Base-by-base conservation (phyloP, 2,888 invertebrate genomes). In the Hypena proboscidalis region DNA sequence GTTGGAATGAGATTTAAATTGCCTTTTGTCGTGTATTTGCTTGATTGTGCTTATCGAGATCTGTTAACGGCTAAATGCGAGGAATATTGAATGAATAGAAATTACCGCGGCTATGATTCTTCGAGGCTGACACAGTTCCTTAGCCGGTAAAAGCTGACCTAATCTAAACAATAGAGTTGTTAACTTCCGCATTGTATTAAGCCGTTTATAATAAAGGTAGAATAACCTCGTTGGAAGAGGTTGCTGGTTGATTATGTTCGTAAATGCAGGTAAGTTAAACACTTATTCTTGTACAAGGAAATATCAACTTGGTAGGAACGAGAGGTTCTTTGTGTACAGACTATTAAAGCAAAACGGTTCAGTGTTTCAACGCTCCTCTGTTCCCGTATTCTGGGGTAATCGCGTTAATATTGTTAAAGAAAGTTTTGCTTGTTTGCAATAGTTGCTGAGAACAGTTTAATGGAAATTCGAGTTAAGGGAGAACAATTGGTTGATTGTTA, bases 11-110 rank as follows among this genome's bases (percentile, higher is more conserved):
- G 70, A 67, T 78, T 77, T 74, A 74, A 81, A 83, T 82, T 77
- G 70, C 72, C 66, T 77, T 81, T 80, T 82, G 75, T 72, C 78
- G 77, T 79, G 79, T 61, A 64, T 73, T 66, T 69, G 67, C 58
- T 58, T 77, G 77, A 74, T 75, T 72, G 67, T 36, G 47, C 50
- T 67, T 70, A 80, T 78, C 77, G 55, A 67, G 71, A 77, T 76
- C 65, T 55, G 51, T 58, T 43, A 42, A 35, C 45, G 41, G 41
- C 14, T 41, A 37, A 35, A 20, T 22, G 43, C 27, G 14, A 49
- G 39, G 33, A 11, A 41, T 60, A 59, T 69, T 60, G 26, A 57
- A 59, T 45, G 46, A 42, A 58, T 42, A 43, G 25, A 23, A 46
- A 46, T 48, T 40, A 43, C 36, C 26, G 42, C 38, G 27, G 15